Evolutionary conservation across 2,888 invertebrate genomes (phyloP), one percentile per base, ranked within the genome.

Genomic region (Drosophila mettleri): DNA sequence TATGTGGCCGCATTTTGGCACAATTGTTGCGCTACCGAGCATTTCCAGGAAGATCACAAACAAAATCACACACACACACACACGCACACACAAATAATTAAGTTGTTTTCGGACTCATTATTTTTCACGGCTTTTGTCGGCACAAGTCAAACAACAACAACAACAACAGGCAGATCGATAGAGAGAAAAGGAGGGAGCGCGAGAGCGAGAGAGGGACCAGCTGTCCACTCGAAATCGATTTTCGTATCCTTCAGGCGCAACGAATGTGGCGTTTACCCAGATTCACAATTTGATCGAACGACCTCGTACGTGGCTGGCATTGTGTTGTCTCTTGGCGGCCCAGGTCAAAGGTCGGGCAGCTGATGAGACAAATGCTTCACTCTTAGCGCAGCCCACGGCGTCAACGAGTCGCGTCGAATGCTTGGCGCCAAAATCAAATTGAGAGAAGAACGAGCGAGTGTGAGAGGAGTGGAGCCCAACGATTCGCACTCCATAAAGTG

Each of bases 401-500:
- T 74, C 83, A 48, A 22, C 31, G 43, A 64, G 83, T 64, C 83
- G 83, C 86, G 83, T 72, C 86, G 69, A 54, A 48, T 58, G 53
- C 53, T 84, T 70, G 86, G 86, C 83, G 86, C 83, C 86, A 83
- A 83, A 86, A 78, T n/a, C n/a, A 52, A 14, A 20, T 2, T 6
- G 12, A n/a, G n/a, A n/a, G n/a, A 22, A 41, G 22, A 41, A 2
- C 3, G 2, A 16, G 41, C 22, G 18, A 14, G 8, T 1, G 8
- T 1, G 10, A 45, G 7, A 33, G 7, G 49, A 45, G 7, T 20
- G 7, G 49, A 24, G 49, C 41, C 60, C 65, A 65, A 41, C 52
- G 67, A 86, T 88, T 88, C 82, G 82, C 89, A 89, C 89, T 86
- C 80, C 83, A 89, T 90, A 89, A 89, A 88, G 60, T 89, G 74